These are phyloP conservation scores for Porites evermanni DNA, from an alignment of 92 coral and sea anemone genomes.

Conservation along the genomic window DNA sequence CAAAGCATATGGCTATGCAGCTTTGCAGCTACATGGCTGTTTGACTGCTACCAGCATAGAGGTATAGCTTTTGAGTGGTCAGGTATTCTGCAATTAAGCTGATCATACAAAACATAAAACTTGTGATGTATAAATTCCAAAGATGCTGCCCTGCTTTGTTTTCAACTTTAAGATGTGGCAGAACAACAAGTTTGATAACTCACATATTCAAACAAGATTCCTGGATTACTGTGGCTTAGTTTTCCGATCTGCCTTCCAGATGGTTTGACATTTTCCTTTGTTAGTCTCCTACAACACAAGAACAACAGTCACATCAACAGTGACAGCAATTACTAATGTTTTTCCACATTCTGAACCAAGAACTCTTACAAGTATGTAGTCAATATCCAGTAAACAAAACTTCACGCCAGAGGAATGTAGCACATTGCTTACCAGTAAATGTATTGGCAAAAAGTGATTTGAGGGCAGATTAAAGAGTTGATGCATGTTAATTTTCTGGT, in stretches of 20 bases:
- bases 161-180: not conserved
- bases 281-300: constrained; percentile 75
- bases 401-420: not conserved
- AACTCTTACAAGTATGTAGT: not conserved
- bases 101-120: too few relatives aligned
- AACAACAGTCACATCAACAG: not conserved
- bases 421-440: too few relatives aligned
- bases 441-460: too few relatives aligned
- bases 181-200: constrained; percentile 33
- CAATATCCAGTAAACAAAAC: not conserved
- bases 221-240: constrained; percentile 98
- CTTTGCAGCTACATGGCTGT: too few relatives aligned
- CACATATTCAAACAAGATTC: constrained; percentile 98
- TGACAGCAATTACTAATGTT: not conserved
- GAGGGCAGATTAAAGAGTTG: too few relatives aligned
- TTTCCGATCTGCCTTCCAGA: constrained; percentile 99
- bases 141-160: not conserved
- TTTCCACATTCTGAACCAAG: not conserved
- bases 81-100: too few relatives aligned
- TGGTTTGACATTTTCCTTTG: constrained; percentile 97
- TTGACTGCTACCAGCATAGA: too few relatives aligned
- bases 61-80: too few relatives aligned
- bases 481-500: too few relatives aligned
- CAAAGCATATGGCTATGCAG: too few relatives aligned
- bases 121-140: not conserved